Base-by-base conservation (phyloP, 2,113 vertebrate genomes). In the Passer montanus region DNA sequence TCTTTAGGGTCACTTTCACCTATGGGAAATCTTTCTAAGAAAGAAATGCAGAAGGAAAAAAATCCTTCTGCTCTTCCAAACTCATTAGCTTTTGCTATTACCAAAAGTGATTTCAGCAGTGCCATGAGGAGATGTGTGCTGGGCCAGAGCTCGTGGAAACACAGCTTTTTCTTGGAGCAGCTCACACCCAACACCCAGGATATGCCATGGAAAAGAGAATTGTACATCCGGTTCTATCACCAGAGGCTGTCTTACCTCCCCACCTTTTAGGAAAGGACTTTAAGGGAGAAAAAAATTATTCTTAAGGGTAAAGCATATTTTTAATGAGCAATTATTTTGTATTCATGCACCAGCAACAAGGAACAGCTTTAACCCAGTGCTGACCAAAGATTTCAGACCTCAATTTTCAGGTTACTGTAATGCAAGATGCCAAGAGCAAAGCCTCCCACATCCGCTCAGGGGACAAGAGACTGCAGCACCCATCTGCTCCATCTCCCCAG, bases 1-100 rank as follows among this genome's bases (percentile, higher is more conserved):
- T 96, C 91, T 92, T 92, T 84, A 60, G 82, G 84, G 94, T 93
- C 79, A 63, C 80, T 90, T 90, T 92, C 88, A 93, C 91, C 92
- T 94, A 66, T 76, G 67, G 80, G 55, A 90, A 93, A 75, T 96
- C 69, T 78, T 91, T 93, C 85, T 94, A 69, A 68, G 35, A 59
- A 72, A 50, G 63, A 87, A 85, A 78, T 1, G n/a, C 41, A 63
- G 46, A 28, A 77, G 27, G 31, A 50, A 72, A 81, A 78, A 73
- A 75, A 10, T 33, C 58, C 26, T 88, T 63, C 60, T 72, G 47
- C 27, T 90, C 46, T 63, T 73, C 55, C 67, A 27, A 52, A 39
- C 30, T 80, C 82, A 6, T 76, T 84, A 73, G 11, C 44, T 59
- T 50, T 87, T 23, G 2, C n/a, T 8, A 3, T 33, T n/a, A 9